Conservation (phyloP, 2,797 vertebrate species). For the Danio albolineatus region DNA sequence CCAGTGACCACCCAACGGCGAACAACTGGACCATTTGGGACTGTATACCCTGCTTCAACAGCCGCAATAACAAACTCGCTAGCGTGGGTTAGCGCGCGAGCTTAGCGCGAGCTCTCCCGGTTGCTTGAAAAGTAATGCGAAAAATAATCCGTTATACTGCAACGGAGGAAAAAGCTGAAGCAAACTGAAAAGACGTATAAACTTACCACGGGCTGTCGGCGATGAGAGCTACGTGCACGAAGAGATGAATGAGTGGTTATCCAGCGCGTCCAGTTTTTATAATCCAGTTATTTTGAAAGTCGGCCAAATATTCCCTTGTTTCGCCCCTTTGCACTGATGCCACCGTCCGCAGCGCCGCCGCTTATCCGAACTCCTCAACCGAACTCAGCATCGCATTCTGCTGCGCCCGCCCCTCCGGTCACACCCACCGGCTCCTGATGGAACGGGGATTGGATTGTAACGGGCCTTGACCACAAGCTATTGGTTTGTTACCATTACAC, state of each 20-base stretch:
- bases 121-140: slow-evolving; percentile 33
- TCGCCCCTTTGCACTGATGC: slow-evolving; percentile 74
- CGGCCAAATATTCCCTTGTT: slow-evolving; percentile 57
- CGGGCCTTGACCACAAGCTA: slow-evolving; percentile 48
- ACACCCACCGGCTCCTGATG: slow-evolving; percentile 65
- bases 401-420: slow-evolving; percentile 53
- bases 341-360: slow-evolving; percentile 78
- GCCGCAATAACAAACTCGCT: slow-evolving; percentile 27
- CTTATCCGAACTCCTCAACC: slow-evolving; percentile 80
- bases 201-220: slow-evolving; percentile 71
- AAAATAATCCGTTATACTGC: slow-evolving; percentile 39
- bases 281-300: slow-evolving; percentile 57
- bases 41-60: neutral
- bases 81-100: slow-evolving; percentile 25
- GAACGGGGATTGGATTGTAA: slow-evolving; percentile 66
- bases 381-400: slow-evolving; percentile 70
- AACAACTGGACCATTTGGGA: neutral
- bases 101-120: slow-evolving; percentile 2
- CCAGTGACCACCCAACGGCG: neutral
- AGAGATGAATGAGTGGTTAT: slow-evolving; percentile 46
- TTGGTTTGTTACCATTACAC: slow-evolving; percentile 64
- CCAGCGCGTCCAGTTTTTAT: slow-evolving; percentile 50
- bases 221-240: slow-evolving; percentile 45
- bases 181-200: neutral
- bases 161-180: neutral